Percentiles rank a stretch among this genome's conserved stretches.
Conservation (phyloP, 2,888 invertebrate genomes). For the Philaethria dido region DNA sequence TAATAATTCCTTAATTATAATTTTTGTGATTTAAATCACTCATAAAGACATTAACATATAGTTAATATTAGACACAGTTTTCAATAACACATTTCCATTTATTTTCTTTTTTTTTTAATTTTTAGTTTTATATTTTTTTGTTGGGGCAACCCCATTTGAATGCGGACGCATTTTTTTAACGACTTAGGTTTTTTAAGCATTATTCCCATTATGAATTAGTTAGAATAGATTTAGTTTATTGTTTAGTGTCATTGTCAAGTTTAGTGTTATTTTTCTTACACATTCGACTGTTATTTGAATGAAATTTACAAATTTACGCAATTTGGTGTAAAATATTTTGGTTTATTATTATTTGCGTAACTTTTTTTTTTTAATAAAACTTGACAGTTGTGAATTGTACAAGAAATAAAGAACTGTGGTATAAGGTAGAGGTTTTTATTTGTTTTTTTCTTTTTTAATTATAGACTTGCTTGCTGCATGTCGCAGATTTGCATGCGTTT, state of each 20-base stretch:
- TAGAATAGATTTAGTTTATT: constrained; percentile 58
- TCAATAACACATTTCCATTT: constrained; percentile 72
- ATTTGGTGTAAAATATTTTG: constrained; percentile 23
- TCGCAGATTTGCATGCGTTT: constrained; percentile 67
- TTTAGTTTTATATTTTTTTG: constrained; percentile 48
- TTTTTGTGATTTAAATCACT: constrained; percentile 79
- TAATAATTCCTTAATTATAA: constrained; percentile 76
- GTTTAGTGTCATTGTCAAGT: constrained; percentile 68
- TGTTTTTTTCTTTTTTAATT: constrained; percentile 49
- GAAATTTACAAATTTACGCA: constrained; percentile 55
- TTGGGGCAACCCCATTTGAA: constrained; percentile 56
- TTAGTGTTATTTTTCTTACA: constrained; percentile 34
- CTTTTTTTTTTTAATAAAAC: constrained; percentile 65
- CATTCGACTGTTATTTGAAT: constrained; percentile 2
- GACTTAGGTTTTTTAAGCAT: constrained; percentile 74
- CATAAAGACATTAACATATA: constrained; percentile 83
- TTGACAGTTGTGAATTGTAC: constrained; percentile 78
- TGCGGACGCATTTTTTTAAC: constrained; percentile 71
- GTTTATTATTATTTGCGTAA: constrained; percentile 36
- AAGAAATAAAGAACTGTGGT: constrained; percentile 75
- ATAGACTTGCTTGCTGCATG: constrained; percentile 69
- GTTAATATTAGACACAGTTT: constrained; percentile 71
- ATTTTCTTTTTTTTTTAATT: constrained; percentile 53
- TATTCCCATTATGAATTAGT: constrained; percentile 72
- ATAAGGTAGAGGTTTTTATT: constrained; percentile 73